Base-by-base conservation (phyloP, 2,888 invertebrate species). In the Tribolium freemani region DNA sequence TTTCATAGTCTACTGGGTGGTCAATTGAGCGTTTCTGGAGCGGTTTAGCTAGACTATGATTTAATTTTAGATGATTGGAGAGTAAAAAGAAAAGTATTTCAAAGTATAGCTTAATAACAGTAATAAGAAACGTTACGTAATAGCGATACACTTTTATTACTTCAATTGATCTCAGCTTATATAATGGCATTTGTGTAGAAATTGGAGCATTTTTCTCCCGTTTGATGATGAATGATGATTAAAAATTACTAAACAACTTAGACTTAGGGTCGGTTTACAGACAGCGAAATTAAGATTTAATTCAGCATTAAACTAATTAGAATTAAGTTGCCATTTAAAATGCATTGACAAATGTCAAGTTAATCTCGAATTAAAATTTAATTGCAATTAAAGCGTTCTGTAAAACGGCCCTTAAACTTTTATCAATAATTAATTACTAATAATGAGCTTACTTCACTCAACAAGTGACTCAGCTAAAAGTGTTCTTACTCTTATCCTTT, bases 21-120 rank as follows among this genome's bases (percentile, higher is more conserved):
- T 20, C 16, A 51, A 51, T 51, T 51, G 51, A 51, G 51, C 51
- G 51, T 51, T 51, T 21, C 51, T 48, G 38, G n/a, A 38, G 51
- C 51, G 51, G 16, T 51, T 51, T 20, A 13, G 21, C 6, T 38
- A 38, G 38, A 38, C 38, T 38, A 38, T 38, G 16, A 48, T 48
- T 48, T 48, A 48, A 48, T 48, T 48, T 48, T 11, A 48, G 48
- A 48, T 48, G 11, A 48, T 48, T 48, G 16, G 8, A 26, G 26
- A 26, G 11, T 13, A 53, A 56, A 54, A 56, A 56, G 20, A 9
- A 21, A 53, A 53, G 13, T 21, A 56, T 9, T 56, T 56, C 21
- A 31, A 56, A 56, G 26, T 56, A 21, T 31, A 3, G 8, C 5
- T 11, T 31, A 31, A 56, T 56, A 16, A 56, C 31, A 31, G 54